Conservation (phyloP, 1,140 invertebrate species). For the Zophobas morio region DNA sequence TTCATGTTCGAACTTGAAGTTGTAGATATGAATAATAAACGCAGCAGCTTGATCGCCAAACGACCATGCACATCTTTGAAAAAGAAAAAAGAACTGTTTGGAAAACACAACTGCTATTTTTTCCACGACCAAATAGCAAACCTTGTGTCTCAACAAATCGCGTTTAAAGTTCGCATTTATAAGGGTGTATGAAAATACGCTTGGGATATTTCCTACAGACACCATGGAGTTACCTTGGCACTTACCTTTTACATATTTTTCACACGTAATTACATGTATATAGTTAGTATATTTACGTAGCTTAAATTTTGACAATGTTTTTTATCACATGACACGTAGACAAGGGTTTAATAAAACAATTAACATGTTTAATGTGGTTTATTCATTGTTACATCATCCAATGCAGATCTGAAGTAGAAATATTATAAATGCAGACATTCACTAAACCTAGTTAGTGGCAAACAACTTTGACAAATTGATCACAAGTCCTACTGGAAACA, state of each 20-base stretch:
- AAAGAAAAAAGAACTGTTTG: constrained; percentile 4
- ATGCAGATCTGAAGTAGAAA: constrained; percentile 54
- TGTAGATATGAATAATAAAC: not conserved
- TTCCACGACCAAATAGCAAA: not conserved
- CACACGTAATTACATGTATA: too few relatives aligned
- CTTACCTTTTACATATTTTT: too few relatives aligned
- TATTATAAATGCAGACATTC: constrained; percentile 54
- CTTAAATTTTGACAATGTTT: too few relatives aligned
- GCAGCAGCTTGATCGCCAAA: not conserved
- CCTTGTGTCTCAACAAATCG: not conserved
- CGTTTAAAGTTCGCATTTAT: constrained; percentile 4
- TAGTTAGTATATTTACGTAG: too few relatives aligned
- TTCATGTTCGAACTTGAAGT: constrained; percentile 9
- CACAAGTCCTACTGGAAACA: constrained; percentile 55
- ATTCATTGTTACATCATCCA: constrained; percentile 38
- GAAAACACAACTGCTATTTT: constrained; percentile 1
- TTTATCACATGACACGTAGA: too few relatives aligned
- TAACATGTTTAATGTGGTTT: constrained; percentile 25
- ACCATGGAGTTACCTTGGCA: too few relatives aligned
- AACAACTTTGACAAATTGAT: constrained; percentile 49
- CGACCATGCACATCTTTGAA: not conserved
- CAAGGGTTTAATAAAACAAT: not conserved
- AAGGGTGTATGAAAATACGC: not conserved
- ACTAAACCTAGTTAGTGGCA: constrained; percentile 55
- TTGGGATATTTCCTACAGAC: not conserved